Conservation (phyloP, 2,888 invertebrate species). For the Axea sp. region DNA sequence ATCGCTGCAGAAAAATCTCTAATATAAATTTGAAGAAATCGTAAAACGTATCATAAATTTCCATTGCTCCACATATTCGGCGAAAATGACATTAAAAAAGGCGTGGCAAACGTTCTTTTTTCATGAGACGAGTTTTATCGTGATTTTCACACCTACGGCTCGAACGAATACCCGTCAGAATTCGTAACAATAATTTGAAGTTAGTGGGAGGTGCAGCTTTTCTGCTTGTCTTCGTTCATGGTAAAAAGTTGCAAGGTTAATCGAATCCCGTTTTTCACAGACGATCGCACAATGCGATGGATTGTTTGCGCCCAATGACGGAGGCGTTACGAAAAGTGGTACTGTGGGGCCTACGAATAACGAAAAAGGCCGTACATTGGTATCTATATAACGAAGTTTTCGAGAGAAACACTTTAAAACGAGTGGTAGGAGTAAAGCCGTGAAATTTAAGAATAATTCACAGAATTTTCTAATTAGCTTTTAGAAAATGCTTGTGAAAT, state of each 20-base stretch:
- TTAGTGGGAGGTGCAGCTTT: conserved; percentile 64
- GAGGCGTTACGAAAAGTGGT: conserved; percentile 57
- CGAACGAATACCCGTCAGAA: conserved; percentile 55
- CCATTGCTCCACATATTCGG: conserved; percentile 32
- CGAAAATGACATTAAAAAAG: conserved; percentile 22
- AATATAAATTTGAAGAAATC: conserved; percentile 19
- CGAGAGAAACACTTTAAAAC: conserved; percentile 13
- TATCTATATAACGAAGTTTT: conserved; percentile 43
- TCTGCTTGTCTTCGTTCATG: conserved; percentile 57
- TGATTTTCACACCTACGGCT: conserved; percentile 64
- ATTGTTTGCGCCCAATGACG: conserved; percentile 69
- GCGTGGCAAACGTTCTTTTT: conserved; percentile 35
- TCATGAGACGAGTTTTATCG: conserved; percentile 34
- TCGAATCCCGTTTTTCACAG: conserved; percentile 75
- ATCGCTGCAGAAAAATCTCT: background rate
- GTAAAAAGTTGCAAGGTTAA: conserved; percentile 76
- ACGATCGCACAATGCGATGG: conserved; percentile 70
- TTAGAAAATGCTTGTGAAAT: conserved; percentile 41
- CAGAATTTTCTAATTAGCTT: conserved; percentile 11
- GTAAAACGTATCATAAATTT: conserved; percentile 31
- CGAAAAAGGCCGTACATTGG: conserved; percentile 34
- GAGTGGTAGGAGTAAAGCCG: conserved; percentile 30
- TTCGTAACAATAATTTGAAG: conserved; percentile 61
- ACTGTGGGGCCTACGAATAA: conserved; percentile 71
- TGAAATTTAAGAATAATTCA: conserved; percentile 17